Evolutionary conservation across 2,113 vertebrate genomes (phyloP).

Genomic region (Salvelinus fontinalis): DNA sequence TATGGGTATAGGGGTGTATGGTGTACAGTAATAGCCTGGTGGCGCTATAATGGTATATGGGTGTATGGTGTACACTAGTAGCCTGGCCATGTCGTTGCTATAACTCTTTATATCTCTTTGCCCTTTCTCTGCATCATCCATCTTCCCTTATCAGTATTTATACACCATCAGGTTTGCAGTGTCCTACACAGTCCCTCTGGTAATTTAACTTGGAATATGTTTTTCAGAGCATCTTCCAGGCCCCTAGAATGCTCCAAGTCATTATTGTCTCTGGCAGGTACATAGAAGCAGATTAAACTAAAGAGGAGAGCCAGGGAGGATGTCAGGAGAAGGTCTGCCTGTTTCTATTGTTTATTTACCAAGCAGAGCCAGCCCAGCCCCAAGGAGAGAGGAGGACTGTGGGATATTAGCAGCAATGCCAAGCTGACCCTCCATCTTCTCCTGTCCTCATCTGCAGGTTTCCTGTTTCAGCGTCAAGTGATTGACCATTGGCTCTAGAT

Average conservation of each 20-base stretch:
- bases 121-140: slow-evolving; percentile 27
- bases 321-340: slow-evolving; percentile 47
- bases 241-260: slow-evolving; percentile 44
- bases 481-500: slow-evolving; percentile 66
- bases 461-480: slow-evolving; percentile 42
- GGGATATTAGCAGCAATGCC: slow-evolving; percentile 38
- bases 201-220: slow-evolving; percentile 52
- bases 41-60: not conserved
- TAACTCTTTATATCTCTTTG: not conserved
- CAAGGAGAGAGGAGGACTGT: slow-evolving; percentile 22
- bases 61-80: slow-evolving; percentile 30
- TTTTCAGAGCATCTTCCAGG: slow-evolving; percentile 52
- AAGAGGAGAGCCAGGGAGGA: slow-evolving; percentile 39
- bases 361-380: slow-evolving; percentile 20
- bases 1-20: not conserved
- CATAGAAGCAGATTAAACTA: slow-evolving; percentile 46
- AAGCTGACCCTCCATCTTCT: slow-evolving; percentile 30
- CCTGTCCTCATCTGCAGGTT: slow-evolving; percentile 53
- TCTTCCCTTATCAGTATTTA: slow-evolving; percentile 53
- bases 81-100: not conserved
- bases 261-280: slow-evolving; percentile 46
- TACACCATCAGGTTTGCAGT: slow-evolving; percentile 48
- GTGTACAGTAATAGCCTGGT: not conserved
- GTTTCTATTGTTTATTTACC: slow-evolving; percentile 50
- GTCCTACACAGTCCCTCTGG: slow-evolving; percentile 44